These are phyloP conservation scores for Lordiphosa stackelbergi DNA, from an alignment of 1,140 invertebrate genomes.

Conservation along the genomic window DNA sequence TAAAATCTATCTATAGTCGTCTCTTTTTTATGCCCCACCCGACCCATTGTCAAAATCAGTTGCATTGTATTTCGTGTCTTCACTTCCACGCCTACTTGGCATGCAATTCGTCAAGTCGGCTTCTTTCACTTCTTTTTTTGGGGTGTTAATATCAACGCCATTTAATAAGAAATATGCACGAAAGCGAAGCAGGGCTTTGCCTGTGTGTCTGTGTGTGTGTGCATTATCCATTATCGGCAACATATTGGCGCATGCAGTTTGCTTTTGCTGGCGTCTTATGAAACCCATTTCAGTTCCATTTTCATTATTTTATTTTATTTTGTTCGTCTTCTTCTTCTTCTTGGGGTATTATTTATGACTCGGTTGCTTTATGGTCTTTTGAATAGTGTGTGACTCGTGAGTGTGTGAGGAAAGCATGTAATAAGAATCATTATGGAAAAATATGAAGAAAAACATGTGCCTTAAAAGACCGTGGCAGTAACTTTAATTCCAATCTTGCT, in stretches of 20 bases:
- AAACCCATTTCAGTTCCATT: slow-evolving; percentile 20
- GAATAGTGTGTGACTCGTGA: neutral
- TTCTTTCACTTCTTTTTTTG: slow-evolving; percentile 13
- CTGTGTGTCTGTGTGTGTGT: neutral
- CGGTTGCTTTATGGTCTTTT: slow-evolving; percentile 7
- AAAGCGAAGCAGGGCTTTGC: slow-evolving; percentile 1
- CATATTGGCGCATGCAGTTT: slow-evolving; percentile 33
- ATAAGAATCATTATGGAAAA: too few species aligned
- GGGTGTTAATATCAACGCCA: slow-evolving; percentile 45
- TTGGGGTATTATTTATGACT: slow-evolving; percentile 5
- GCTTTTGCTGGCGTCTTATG: slow-evolving; percentile 20
- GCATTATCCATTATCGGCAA: slow-evolving; percentile 48
- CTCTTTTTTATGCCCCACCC: slow-evolving; percentile 1
- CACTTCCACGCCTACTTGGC: slow-evolving; percentile 9
- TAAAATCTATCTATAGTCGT: too few species aligned
- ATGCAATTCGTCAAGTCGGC: slow-evolving; percentile 35
- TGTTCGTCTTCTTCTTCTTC: too few species aligned
- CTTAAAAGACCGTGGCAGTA: too few species aligned
- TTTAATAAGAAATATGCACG: slow-evolving; percentile 48
- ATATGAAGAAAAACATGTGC: too few species aligned
- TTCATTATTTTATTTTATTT: slow-evolving; percentile 1
- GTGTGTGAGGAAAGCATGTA: neutral
- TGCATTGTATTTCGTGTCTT: slow-evolving; percentile 4
- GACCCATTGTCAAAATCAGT: slow-evolving; percentile 1
- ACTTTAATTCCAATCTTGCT: too few species aligned